These are phyloP conservation scores for Odontomyia ornata DNA, from an alignment of 2,888 invertebrate genomes.

Conservation along the genomic window DNA sequence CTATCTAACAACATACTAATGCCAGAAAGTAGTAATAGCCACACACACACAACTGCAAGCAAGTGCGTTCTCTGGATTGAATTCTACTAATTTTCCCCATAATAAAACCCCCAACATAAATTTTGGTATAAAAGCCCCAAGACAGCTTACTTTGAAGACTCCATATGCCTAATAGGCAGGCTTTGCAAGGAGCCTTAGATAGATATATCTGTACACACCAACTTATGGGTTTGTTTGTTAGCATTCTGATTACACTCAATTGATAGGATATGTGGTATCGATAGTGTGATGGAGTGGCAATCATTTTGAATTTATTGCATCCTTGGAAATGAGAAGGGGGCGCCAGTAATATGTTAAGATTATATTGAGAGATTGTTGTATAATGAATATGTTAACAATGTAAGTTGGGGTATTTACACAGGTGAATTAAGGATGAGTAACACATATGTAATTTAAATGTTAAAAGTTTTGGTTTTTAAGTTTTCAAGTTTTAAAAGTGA, in stretches of 20 bases:
- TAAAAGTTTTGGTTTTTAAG: too few species aligned
- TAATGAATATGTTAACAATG: conserved; percentile 3
- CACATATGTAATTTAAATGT: too few species aligned
- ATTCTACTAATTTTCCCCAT: not conserved
- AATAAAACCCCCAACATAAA: not conserved
- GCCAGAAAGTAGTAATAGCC: too few species aligned
- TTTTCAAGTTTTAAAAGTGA: too few species aligned
- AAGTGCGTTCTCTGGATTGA: not conserved
- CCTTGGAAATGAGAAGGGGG: not conserved
- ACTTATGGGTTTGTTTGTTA: not conserved
- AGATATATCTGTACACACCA: not conserved
- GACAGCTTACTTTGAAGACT: not conserved
- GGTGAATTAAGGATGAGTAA: too few species aligned
- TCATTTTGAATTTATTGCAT: conserved; percentile 5
- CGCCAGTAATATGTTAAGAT: not conserved
- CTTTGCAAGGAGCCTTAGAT: not conserved
- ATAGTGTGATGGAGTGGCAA: conserved; percentile 5
- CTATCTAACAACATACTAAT: too few species aligned
- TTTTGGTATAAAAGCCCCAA: not conserved
- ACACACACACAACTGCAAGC: too few species aligned
- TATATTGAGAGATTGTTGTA: not conserved
- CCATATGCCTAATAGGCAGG: not conserved
- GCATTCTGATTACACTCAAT: not conserved
- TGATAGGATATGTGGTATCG: conserved; percentile 10
- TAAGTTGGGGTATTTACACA: too few species aligned